A percentile compares a stretch with the other conserved stretches of the same genome.
Conservation (phyloP, 53 echinoderm and acorn worm species). For the Apostichopus leukothele region DNA sequence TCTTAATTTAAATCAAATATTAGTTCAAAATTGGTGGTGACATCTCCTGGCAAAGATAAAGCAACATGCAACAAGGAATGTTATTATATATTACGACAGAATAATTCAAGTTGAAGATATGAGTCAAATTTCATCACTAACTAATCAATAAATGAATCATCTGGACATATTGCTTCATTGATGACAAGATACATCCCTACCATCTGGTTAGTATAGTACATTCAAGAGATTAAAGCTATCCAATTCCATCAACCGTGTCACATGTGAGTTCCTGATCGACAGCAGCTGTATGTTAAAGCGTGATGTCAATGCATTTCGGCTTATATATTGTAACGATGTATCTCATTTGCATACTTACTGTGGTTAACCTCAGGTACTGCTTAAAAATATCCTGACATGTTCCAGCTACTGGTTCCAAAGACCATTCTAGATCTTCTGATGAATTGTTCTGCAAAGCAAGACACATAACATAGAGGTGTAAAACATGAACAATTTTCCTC, state of each 20-base stretch:
- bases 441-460: slow-evolving; percentile 58
- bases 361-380: slow-evolving; percentile 88
- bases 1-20: not conserved
- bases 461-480: not conserved
- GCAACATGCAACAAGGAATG: no score
- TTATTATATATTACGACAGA: no score
- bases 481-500: not conserved
- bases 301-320: no score
- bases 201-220: no score
- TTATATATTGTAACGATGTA: no score
- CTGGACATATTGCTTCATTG: no score
- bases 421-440: slow-evolving; percentile 80
- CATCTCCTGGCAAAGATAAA: no score
- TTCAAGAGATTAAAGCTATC: not conserved
- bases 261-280: not conserved
- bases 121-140: no score
- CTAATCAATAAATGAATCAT: no score
- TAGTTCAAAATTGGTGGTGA: not conserved
- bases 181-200: no score
- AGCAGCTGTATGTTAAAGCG: no score
- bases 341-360: slow-evolving; percentile 60
- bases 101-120: no score
- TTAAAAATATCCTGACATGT: slow-evolving; percentile 81
- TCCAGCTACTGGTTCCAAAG: slow-evolving; percentile 81
- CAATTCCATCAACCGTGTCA: not conserved